These are phyloP conservation scores for Blastobasis lacticolella DNA, from an alignment of 2,888 invertebrate species.

Conservation along the genomic window DNA sequence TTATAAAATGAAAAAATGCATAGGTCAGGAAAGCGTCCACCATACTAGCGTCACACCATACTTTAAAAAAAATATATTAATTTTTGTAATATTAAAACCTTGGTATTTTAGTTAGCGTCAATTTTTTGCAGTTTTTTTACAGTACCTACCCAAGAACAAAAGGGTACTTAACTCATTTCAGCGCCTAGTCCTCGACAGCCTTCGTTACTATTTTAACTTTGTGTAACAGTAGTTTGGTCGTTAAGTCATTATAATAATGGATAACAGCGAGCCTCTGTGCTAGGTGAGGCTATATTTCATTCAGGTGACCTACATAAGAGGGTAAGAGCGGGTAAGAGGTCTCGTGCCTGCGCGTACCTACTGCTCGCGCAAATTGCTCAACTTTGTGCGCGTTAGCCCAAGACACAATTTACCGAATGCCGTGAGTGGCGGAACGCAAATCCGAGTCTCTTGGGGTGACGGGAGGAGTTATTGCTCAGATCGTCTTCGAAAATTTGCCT, in stretches of 20 bases:
- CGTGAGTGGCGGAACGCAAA: constrained; percentile 29
- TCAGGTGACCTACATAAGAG: constrained; percentile 22
- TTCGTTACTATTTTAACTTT: no score
- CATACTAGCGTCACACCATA: no score
- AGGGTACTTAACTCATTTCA: no score
- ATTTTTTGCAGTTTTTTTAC: no score
- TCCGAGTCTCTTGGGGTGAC: constrained; percentile 25
- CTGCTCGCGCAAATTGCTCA: constrained; percentile 30
- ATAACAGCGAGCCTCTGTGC: constrained; percentile 17
- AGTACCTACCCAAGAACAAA: no score
- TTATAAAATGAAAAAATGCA: no score
- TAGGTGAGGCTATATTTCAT: constrained; percentile 13
- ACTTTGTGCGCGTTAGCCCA: constrained; percentile 31
- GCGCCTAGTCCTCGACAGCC: no score
- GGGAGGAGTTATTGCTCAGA: constrained; percentile 24
- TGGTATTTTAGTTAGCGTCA: no score
- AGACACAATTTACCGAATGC: constrained; percentile 35
- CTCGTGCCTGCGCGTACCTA: constrained; percentile 5
- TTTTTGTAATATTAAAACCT: no score
- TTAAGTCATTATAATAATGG: constrained; percentile 22
- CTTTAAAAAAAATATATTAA: no score
- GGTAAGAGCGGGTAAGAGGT: constrained; percentile 15
- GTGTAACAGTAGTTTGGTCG: neutral
- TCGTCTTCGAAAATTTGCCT: constrained; percentile 19
- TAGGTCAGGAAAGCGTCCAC: no score